These are phyloP conservation scores for Canis aureus DNA, from an alignment of 2,113 vertebrate genomes.

Conservation along the genomic window DNA sequence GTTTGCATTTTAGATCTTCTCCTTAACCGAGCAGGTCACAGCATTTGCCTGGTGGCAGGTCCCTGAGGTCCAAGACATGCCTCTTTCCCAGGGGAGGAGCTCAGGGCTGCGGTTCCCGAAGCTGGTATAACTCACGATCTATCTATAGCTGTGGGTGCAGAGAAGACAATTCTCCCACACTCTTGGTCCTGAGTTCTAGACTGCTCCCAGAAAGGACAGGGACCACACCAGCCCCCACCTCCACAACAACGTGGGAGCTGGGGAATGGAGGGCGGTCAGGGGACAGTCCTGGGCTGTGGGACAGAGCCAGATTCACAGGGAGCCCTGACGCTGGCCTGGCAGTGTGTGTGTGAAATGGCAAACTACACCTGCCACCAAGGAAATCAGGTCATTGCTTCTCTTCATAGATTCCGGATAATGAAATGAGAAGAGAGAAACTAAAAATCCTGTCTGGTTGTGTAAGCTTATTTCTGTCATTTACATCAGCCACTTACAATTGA, in stretches of 20 bases:
- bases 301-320: not conserved
- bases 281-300: not conserved
- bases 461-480: conserved; percentile 58
- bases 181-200: not conserved
- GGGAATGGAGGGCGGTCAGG: not conserved
- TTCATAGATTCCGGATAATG: conserved; percentile 6
- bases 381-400: not conserved
- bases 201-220: not conserved
- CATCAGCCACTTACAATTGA: not conserved
- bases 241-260: not conserved
- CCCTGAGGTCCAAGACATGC: not conserved
- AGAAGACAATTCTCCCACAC: not conserved
- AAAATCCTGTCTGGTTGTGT: not conserved
- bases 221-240: not conserved
- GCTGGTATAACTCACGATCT: not conserved
- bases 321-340: not conserved
- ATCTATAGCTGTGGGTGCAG: no score
- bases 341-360: not conserved
- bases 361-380: not conserved
- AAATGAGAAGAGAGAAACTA: conserved; percentile 11
- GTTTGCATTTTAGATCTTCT: not conserved
- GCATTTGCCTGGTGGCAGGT: not conserved
- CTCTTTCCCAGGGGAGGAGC: not conserved
- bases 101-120: not conserved
- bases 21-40: not conserved